Base-by-base conservation (phyloP, 1,140 invertebrate species). In the Bombyx mandarina region DNA sequence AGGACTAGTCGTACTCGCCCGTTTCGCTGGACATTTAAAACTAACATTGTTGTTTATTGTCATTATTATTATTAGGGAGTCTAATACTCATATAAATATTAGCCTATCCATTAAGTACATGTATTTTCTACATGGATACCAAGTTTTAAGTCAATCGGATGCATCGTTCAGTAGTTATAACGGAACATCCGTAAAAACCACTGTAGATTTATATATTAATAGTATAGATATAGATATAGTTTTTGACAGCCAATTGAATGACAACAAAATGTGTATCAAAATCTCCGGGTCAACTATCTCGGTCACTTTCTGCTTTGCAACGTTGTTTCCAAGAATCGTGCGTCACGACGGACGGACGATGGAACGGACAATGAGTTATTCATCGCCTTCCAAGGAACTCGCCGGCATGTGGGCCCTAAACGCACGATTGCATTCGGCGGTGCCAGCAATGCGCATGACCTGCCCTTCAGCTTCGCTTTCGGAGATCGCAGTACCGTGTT, bases 281-380 rank as follows among this genome's bases (percentile, higher is more conserved):
- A 73, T 76, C 75, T 74, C 60, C 69, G 75, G 75, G 79, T 79
- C 74, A 79, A 69, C 66, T 73, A 78, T 84, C 69, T 79, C 81
- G 78, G 77, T 79, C 74, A 82, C 65, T 81, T 76, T 75, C 73
- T 72, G 79, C 70, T 72, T 61, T 72, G 68, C 69, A 73, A 75
- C 73, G 72, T 70, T 66, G 67, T 70, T 84, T 83, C 83, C 68
- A 63, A 71, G 83, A 84, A 84, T 56, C 71, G 69, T 82, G 80
- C 81, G 83, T 86, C 83, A 86, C 74, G 75, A 60, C 77, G 75
- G 72, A 77, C 74, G 75, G 72, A 77, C 74, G 80, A 71, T 79
- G 75, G 77, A 58, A 83, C 74, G 69, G 73, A 86, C 83, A 86
- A 86, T 86, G 83, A 80, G 80, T 86, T 86, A 86, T 85, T 86